Conservation (phyloP, 2,797 vertebrate genomes). For the Perodicticus potto region DNA sequence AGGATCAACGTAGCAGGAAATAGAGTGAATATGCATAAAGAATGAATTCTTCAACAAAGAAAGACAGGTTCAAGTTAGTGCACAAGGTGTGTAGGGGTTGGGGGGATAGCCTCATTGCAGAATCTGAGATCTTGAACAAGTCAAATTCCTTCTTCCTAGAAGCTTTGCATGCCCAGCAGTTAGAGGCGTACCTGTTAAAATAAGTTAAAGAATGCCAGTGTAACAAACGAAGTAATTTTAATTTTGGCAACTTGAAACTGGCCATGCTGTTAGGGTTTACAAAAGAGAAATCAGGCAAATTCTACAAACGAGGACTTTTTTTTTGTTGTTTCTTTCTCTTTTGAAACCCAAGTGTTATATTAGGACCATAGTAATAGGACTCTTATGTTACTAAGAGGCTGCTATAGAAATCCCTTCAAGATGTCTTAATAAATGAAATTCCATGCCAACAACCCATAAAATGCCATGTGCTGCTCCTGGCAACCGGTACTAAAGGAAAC, state of each 20-base stretch:
- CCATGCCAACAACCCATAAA: background rate
- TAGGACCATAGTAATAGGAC: background rate
- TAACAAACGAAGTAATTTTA: background rate
- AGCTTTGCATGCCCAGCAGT: background rate
- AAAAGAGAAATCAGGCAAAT: background rate
- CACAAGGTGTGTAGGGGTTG: no score
- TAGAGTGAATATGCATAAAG: background rate
- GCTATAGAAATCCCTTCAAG: background rate
- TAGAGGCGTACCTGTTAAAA: slow-evolving; percentile 13
- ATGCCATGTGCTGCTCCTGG: background rate
- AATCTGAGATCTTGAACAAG: background rate
- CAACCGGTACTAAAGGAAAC: background rate
- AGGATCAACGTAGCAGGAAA: background rate
- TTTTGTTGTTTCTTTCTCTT: background rate
- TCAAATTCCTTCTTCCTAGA: background rate
- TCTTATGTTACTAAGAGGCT: background rate
- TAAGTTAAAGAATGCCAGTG: background rate
- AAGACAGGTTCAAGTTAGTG: background rate
- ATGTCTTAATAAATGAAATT: background rate
- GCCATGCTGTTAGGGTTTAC: background rate
- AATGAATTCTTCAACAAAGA: background rate
- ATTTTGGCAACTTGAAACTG: background rate
- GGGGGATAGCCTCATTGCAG: background rate
- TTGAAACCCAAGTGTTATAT: background rate
- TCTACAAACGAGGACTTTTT: background rate